Evolutionary conservation across 2,888 invertebrate genomes (phyloP).

Genomic region (Pocota personata): DNA sequence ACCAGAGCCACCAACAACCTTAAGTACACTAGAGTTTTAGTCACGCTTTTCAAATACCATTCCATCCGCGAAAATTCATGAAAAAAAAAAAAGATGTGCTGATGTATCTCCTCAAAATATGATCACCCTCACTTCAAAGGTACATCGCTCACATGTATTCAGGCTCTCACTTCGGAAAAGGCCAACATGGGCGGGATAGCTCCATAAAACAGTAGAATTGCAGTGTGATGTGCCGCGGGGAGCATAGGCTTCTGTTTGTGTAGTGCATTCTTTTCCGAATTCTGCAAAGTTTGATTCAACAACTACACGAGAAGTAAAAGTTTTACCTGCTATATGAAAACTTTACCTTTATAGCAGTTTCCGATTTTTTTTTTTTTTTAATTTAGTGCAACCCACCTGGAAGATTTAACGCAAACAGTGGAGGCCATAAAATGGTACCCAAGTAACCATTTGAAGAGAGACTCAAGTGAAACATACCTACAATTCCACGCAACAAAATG

Average conservation of each 20-base stretch:
- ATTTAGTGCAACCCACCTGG: constrained; percentile 56
- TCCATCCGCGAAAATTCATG: constrained; percentile 59
- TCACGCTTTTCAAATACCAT: constrained; percentile 73
- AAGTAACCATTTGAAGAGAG: constrained; percentile 22
- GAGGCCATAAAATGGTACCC: constrained; percentile 24
- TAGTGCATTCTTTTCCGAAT: constrained; percentile 21
- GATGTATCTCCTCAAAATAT: constrained; percentile 22
- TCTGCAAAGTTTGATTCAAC: constrained; percentile 12
- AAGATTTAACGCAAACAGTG: constrained; percentile 33
- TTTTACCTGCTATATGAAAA: constrained; percentile 45
- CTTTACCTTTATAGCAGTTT: constrained; percentile 17
- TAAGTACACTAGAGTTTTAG: constrained; percentile 39
- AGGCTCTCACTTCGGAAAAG: constrained; percentile 38
- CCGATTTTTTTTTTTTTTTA: not conserved
- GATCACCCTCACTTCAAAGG: constrained; percentile 49
- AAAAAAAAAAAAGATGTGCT: constrained; percentile 14
- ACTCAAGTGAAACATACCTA: constrained; percentile 36
- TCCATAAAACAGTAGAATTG: not conserved
- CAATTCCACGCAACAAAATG: not conserved
- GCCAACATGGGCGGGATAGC: not conserved
- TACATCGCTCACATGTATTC: constrained; percentile 18
- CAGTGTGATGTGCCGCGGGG: not conserved
- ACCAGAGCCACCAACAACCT: constrained; percentile 4
- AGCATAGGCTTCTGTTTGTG: not conserved
- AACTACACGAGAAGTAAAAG: constrained; percentile 25